Evolutionary conservation across 2,113 vertebrate genomes (phyloP), one percentile per base, ranked within the genome.

Genomic region (Cyprinus carpio): DNA sequence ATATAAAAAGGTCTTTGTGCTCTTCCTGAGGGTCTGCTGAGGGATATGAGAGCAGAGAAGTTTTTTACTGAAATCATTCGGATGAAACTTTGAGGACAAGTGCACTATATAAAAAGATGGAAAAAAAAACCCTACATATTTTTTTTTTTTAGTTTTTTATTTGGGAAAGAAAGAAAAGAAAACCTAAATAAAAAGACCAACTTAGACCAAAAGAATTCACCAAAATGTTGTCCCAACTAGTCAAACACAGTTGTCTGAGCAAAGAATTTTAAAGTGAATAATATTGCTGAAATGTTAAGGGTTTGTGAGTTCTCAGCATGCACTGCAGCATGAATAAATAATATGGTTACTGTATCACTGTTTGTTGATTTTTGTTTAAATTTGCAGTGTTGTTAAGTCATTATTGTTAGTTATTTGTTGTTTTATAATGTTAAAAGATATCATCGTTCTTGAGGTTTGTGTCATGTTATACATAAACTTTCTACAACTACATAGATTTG

Each of bases 1-100:
- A 79, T 75, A 46, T 60, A 60, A 46, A 86, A 82, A 83, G 75
- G 74, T 62, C 77, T 67, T 80, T 56, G 51, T 31, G 80, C 78
- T 29, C 49, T 34, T 71, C 46, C 37, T 71, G 25, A 76, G 75
- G 58, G 60, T 69, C 74, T 67, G 11, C 54, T 10, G 23, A 18
- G 34, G 51, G 51, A 71, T 37, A 65, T 74, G 18, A 64, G 46
- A 37, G 81, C 23, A 13, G 83, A 86, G 60, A 75, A 84, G 87
- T 65, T 79, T 34, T 40, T 60, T 56, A 20, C 31, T 8, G 56
- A 60, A 78, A 37, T 60, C 20, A 31, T 75, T 58, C 20, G 8
- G 20, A 58, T 58, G 23, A 58, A 58, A 58, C 56, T 58, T n/a
- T 2, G 1, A 58, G 56, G 20, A 58, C 56, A 58, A 23, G 56